Base-by-base conservation (phyloP, 2,888 invertebrate genomes). In the Schrankia costaestrigalis region DNA sequence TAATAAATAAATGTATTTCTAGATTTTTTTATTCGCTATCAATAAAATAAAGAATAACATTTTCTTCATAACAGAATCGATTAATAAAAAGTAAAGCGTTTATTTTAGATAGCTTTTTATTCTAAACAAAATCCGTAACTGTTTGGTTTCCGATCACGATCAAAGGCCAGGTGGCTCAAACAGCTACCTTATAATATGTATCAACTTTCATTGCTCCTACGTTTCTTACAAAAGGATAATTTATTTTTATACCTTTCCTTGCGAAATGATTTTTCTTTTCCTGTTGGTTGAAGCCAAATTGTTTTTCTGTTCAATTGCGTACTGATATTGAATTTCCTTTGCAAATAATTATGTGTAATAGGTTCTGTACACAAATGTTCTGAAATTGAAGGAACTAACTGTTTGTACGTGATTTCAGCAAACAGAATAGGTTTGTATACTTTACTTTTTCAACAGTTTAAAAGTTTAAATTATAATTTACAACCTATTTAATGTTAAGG, bases 111-210 rank as follows among this genome's bases (percentile, higher is more conserved):
- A 44, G 45, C 45, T 35, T 51, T 44, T 39, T 51, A 47, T 50
- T 48, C 60, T 68, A 71, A 67, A 67, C 68, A 71, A 46, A 32
- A 50, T 46, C 41, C 37, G 27, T 35, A 39, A 43, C 56, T 65
- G 69, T 71, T 72, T 65, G 55, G 53, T 49, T 60, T 64, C 49
- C 37, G 46, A 56, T 57, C 61, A 57, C 64, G 70, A 73, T 72
- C 71, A 68, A 67, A 73, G 64, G 41, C 47, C 63, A 60, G 61
- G 54, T 62, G 68, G 57, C 53, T 47, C 31, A 22, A 41, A 56
- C 50, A 51, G 52, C 55, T 46, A 46, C 45, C 49, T 56, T 61
- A 48, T n/a, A n/a, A n/a, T 39, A 52, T 58, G 50, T 65, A 51
- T 57, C 57, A 59, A 58, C 53, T 60, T 60, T 55, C 54, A 56